Evolutionary conservation across 2,888 invertebrate species (phyloP).

Genomic region (Agrochola macilenta): DNA sequence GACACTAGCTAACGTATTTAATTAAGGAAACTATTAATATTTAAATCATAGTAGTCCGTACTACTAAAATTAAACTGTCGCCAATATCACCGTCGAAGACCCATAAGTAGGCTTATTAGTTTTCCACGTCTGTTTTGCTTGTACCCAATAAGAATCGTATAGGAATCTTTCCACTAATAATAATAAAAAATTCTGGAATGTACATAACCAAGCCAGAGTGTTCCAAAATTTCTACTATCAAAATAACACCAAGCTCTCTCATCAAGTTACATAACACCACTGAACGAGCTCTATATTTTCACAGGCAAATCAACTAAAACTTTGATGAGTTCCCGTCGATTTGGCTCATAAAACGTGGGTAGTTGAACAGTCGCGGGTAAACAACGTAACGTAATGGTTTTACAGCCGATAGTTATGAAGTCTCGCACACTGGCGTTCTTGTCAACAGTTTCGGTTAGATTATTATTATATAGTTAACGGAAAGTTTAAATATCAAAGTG

Average conservation of each 20-base stretch:
- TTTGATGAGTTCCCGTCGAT: constrained; percentile 58
- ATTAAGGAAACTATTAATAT: not conserved
- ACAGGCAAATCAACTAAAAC: constrained; percentile 55
- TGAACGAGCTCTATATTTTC: constrained; percentile 35
- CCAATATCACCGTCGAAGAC: not conserved
- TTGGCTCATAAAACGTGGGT: constrained; percentile 50
- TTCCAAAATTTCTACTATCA: not conserved
- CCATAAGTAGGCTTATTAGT: not conserved
- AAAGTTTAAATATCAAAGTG: not conserved
- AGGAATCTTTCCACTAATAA: not conserved
- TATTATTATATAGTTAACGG: too few species aligned
- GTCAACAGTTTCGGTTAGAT: constrained; percentile 36
- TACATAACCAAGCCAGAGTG: not conserved
- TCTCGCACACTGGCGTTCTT: constrained; percentile 6
- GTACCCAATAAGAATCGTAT: too few species aligned
- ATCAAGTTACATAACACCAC: constrained; percentile 26
- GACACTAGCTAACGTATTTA: not conserved
- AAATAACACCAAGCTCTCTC: constrained; percentile 27
- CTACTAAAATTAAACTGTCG: not conserved
- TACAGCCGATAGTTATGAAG: constrained; percentile 52
- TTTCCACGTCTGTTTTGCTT: not conserved
- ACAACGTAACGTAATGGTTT: constrained; percentile 66
- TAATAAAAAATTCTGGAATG: not conserved
- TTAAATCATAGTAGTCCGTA: not conserved
- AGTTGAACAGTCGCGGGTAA: constrained; percentile 56